Percentiles rank a stretch among this genome's conserved stretches.
phyloP scores from a whole-genome alignment of 2,888 invertebrate genomes.

The Rotaria macrura region DNA sequence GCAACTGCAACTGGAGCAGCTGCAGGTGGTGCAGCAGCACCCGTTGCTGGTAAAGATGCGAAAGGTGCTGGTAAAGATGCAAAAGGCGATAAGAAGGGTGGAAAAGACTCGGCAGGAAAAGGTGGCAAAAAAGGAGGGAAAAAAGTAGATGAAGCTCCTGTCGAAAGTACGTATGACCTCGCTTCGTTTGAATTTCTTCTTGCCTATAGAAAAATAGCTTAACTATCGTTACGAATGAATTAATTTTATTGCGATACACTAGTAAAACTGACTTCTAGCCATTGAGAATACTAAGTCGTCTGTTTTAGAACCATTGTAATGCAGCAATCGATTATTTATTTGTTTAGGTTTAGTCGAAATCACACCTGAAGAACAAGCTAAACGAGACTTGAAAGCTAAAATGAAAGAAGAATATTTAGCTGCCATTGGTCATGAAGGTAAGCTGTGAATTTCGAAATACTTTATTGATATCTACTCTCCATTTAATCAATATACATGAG shows the following conservation, averaged over 20 bases:
- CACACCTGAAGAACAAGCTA: slow-evolving; percentile 45
- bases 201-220: too few species aligned
- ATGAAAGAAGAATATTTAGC: slow-evolving; percentile 46
- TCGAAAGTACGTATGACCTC: slow-evolving; percentile 33
- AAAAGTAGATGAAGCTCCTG: slow-evolving; percentile 39
- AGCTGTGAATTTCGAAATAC: not conserved
- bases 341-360: slow-evolving; percentile 37
- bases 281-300: not conserved
- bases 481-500: too few species aligned
- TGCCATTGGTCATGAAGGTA: slow-evolving; percentile 46
- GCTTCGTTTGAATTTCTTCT: too few species aligned
- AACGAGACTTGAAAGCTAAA: slow-evolving; percentile 40
- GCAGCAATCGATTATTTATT: not conserved
- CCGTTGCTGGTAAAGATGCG: not conserved
- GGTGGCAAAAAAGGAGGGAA: slow-evolving; percentile 37
- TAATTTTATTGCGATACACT: too few species aligned
- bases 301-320: not conserved
- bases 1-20: not conserved
- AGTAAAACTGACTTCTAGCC: not conserved
- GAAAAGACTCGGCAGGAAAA: slow-evolving; percentile 43
- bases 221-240: too few species aligned
- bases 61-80: slow-evolving; percentile 21
- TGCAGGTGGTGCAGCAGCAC: not conserved
- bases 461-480: too few species aligned
- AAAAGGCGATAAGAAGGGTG: slow-evolving; percentile 5